Conservation (phyloP, 2,888 invertebrate species). For the Parelbella ahira region DNA sequence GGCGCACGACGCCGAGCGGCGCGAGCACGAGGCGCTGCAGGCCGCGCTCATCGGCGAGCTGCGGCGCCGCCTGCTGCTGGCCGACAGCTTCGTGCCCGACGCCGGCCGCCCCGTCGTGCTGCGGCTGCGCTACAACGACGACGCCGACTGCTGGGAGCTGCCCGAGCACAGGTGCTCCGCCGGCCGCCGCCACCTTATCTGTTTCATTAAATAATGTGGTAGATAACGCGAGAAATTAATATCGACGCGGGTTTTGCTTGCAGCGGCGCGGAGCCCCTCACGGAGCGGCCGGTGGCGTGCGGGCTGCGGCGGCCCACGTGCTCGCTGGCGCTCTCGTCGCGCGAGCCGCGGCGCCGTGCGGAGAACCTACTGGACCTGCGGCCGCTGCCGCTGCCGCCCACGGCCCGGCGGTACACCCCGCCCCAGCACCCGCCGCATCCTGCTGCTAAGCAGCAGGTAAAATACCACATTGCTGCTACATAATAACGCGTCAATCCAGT, state of each 20-base stretch:
- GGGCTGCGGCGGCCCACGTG: slow-evolving; percentile 82
- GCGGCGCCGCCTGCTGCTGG: slow-evolving; percentile 88
- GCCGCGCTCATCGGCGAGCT: slow-evolving; percentile 88
- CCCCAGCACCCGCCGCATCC: too few relatives aligned
- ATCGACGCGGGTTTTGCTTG: not conserved
- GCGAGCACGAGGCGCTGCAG: slow-evolving; percentile 90
- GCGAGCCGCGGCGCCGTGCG: slow-evolving; percentile 65
- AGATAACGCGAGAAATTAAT: not conserved
- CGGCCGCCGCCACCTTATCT: slow-evolving; percentile 3
- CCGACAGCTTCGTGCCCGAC: slow-evolving; percentile 92
- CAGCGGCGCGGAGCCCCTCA: slow-evolving; percentile 51
- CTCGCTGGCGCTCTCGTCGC: slow-evolving; percentile 80
- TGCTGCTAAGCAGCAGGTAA: too few relatives aligned
- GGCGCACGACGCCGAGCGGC: slow-evolving; percentile 94
- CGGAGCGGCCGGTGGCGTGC: slow-evolving; percentile 83
- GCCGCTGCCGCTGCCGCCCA: slow-evolving; percentile 87
- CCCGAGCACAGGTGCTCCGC: slow-evolving; percentile 37
- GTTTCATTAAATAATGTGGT: too few relatives aligned
- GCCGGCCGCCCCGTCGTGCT: slow-evolving; percentile 48
- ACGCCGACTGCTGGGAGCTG: slow-evolving; percentile 56
- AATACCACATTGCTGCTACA: too few relatives aligned
- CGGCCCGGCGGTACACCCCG: too few relatives aligned
- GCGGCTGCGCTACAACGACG: slow-evolving; percentile 54
- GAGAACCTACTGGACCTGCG: slow-evolving; percentile 88
- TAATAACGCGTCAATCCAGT: too few relatives aligned